phyloP scores from a whole-genome alignment of 2,797 vertebrate species.

The Pseudochirops corinnae region DNA sequence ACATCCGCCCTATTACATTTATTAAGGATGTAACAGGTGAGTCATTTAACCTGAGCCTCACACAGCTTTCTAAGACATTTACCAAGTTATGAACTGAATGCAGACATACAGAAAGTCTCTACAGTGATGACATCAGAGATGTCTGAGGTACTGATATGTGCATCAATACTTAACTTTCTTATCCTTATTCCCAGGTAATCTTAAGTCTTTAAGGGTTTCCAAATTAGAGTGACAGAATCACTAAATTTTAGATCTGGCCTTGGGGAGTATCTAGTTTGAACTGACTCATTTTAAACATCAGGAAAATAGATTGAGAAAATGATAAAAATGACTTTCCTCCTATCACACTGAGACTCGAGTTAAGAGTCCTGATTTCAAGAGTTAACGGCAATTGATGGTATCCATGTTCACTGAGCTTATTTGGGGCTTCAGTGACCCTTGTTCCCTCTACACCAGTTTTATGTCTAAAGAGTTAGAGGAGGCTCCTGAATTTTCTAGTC shows the following conservation, averaged over 20 bases:
- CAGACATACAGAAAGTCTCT: too few relatives aligned
- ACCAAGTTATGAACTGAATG: neutral
- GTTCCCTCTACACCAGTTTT: neutral
- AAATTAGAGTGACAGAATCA: neutral
- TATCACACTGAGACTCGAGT: neutral
- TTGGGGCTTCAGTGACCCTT: neutral
- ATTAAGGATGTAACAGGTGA: neutral
- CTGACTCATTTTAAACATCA: neutral
- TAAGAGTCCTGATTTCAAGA: neutral
- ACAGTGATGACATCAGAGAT: neutral
- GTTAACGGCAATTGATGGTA: neutral
- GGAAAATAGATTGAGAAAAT: neutral
- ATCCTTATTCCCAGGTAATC: neutral
- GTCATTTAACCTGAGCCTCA: neutral
- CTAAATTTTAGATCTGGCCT: neutral
- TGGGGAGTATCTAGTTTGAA: neutral
- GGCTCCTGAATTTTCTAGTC: neutral
- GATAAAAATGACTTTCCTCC: neutral
- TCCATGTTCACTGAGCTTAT: neutral
- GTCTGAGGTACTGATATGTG: neutral
- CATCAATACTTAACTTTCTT: neutral
- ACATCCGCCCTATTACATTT: neutral
- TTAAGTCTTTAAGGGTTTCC: neutral
- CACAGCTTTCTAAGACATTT: neutral
- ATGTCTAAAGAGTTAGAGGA: neutral